phyloP scores from a whole-genome alignment of 2,113 vertebrate species.

The Rhombomys opimus region DNA sequence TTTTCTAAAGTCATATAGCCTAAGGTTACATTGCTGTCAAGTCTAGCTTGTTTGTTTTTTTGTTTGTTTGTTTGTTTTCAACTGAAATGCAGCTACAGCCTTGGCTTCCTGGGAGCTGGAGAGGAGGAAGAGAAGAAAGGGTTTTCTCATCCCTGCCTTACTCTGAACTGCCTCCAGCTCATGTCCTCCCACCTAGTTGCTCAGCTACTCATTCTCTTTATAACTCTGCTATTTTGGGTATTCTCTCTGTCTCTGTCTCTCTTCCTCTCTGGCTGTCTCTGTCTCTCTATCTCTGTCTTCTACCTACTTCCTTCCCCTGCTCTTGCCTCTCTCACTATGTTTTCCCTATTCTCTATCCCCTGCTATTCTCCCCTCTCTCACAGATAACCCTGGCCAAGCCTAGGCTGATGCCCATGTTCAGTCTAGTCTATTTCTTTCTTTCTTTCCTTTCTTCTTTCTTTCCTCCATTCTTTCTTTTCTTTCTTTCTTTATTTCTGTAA shows the following conservation, averaged over 20 bases:
- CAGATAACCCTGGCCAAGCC: background rate
- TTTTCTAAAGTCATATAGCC: background rate
- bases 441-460: background rate
- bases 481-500: too few relatives aligned
- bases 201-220: background rate
- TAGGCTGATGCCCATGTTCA: background rate
- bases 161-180: background rate
- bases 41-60: accelerated
- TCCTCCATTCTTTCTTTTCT: too few relatives aligned
- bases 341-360: background rate
- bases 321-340: background rate
- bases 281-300: too few relatives aligned
- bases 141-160: background rate
- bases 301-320: background rate
- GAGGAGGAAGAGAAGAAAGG: too few relatives aligned
- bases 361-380: background rate
- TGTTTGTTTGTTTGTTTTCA: accelerated
- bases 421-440: background rate
- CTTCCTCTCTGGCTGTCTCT: too few relatives aligned
- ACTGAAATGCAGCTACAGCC: accelerated
- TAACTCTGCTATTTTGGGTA: background rate
- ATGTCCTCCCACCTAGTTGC: background rate
- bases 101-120: background rate
- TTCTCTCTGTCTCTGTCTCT: background rate
- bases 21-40: accelerated